Conservation (phyloP, 1,140 invertebrate species). For the Pseudomyrmex cubaensis region DNA sequence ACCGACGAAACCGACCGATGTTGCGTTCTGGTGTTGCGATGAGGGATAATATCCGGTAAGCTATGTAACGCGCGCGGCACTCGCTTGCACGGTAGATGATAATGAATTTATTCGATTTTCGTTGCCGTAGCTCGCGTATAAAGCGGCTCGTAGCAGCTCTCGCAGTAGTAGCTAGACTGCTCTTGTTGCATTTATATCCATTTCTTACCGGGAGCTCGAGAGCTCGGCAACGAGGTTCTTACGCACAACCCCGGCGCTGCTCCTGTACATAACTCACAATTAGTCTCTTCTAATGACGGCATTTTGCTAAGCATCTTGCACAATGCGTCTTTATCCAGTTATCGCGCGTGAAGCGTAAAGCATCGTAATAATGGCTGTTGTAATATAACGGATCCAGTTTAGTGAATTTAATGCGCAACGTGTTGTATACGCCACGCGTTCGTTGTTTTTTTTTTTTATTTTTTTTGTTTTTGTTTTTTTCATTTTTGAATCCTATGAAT, state of each 20-base stretch:
- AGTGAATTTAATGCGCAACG: conserved; percentile 25
- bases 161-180: not conserved
- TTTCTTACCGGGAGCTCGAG: conserved; percentile 25
- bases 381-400: conserved; percentile 49
- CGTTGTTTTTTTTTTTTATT: not conserved
- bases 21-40: conserved; percentile 45
- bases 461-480: not conserved
- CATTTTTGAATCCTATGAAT: conserved; percentile 12
- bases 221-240: conserved; percentile 61
- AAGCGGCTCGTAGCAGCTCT: not conserved
- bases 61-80: conserved; percentile 38
- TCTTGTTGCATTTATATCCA: conserved; percentile 34
- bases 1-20: conserved; percentile 27
- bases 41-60: conserved; percentile 59
- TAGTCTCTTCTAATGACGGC: conserved; percentile 73
- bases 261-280: conserved; percentile 73
- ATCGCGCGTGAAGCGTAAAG: conserved; percentile 48
- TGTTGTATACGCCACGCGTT: too few species aligned
- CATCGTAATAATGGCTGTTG: conserved; percentile 36
- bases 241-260: conserved; percentile 41
- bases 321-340: conserved; percentile 55
- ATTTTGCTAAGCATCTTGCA: conserved; percentile 52
- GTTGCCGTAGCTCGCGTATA: not conserved
- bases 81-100: conserved; percentile 41
- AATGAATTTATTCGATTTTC: conserved; percentile 60